Base-by-base conservation (phyloP, 1,140 invertebrate genomes). In the Vanessa atalanta region DNA sequence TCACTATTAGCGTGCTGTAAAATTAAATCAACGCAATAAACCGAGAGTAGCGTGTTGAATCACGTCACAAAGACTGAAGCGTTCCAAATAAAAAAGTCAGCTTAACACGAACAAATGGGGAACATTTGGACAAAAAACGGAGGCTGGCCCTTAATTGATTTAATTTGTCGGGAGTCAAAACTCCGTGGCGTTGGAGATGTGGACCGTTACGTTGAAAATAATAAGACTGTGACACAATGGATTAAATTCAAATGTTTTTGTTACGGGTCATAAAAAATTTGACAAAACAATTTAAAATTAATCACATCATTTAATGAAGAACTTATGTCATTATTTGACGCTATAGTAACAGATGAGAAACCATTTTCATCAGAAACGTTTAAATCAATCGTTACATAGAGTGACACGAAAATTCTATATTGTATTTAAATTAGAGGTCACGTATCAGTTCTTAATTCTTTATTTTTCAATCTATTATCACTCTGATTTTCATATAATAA, bases 101-200 rank as follows among this genome's bases (percentile, higher is more conserved):
- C 79, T 83, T 88, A 87, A 88, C 81, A 70, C 79, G 80, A 79
- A 91, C 83, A 91, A 89, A 89, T 87, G 86, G 82, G 63, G 71
- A 80, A 82, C 83, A 81, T 85, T 88, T 83, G 80, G 79, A 75
- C 80, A 83, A 84, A 87, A 89, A 83, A 83, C 78, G 63, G 74
- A 79, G 79, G 82, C 79, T 81, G 80, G 57, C 73, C 81, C 81
- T 80, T 91, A 91, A 91, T 91, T 89, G 88, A 89, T 89, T 91
- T 88, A 89, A 91, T 91, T 91, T 89, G 87, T 91, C 78, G 74
- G 70, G 57, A 88, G 86, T 87, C 88, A 89, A 89, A 90, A 87
- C 81, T 83, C 76, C 67, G 53, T 50, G 53, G 72, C 73, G 78
- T 71, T 61, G 70, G 68, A 79, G 79, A 77, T 73, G 77, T 70